Conservation (phyloP, 1,140 invertebrate genomes). For the Lamellibrachia luymesi region DNA sequence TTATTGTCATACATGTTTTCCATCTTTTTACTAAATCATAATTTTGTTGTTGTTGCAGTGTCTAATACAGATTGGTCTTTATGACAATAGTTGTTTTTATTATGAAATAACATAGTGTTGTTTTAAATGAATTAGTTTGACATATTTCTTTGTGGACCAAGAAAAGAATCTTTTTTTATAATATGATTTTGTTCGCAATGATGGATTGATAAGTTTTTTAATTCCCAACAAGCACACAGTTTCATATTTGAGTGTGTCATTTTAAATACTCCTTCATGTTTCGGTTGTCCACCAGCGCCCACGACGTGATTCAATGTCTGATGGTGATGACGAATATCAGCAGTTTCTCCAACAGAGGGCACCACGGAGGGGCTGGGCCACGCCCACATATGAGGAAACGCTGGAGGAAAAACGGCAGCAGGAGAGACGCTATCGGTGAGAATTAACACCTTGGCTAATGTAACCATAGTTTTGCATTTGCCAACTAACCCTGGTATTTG, state of each 20-base stretch:
- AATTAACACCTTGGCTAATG: neutral
- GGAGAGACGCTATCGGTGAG: slow-evolving; percentile 42
- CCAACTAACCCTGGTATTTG: neutral
- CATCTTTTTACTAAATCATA: too few species aligned
- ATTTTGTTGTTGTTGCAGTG: too few species aligned
- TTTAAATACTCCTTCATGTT: neutral
- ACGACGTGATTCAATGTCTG: neutral
- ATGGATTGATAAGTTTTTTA: neutral
- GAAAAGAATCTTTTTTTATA: neutral
- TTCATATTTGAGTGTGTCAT: neutral
- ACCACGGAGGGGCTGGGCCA: slow-evolving; percentile 41
- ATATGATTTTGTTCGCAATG: neutral
- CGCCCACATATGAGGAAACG: slow-evolving; percentile 46
- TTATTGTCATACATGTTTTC: too few species aligned
- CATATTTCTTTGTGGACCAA: neutral
- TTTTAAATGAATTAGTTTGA: neutral
- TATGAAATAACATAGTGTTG: neutral
- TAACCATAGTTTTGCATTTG: neutral
- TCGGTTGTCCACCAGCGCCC: neutral
- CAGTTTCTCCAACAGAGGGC: slow-evolving; percentile 12
- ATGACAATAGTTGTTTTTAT: neutral
- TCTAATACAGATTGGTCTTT: too few species aligned
- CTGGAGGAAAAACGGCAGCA: slow-evolving; percentile 40
- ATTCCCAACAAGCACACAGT: neutral
- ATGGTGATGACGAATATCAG: slow-evolving; percentile 19